A percentile compares a stretch with the other conserved stretches of the same genome.
phyloP scores from a whole-genome alignment of 2,797 vertebrate species.

The Thaleichthys pacificus region DNA sequence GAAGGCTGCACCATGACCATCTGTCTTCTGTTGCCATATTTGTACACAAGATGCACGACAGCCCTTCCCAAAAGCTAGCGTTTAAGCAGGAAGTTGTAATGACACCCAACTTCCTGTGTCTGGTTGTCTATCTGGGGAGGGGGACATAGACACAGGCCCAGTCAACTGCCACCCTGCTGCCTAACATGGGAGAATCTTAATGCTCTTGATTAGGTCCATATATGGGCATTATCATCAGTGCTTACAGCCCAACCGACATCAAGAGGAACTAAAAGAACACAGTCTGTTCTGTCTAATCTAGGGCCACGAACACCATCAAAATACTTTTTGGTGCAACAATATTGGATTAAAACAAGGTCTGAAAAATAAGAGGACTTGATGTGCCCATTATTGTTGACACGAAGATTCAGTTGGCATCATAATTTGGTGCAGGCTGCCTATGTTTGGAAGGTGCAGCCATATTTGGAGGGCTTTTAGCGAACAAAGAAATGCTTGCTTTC shows the following conservation, averaged over 20 bases:
- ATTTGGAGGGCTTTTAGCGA: conserved; percentile 37
- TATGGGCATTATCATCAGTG: neutral
- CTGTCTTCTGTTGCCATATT: conserved; percentile 75
- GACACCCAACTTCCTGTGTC: conserved; percentile 66
- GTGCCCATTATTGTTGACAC: neutral
- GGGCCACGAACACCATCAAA: neutral
- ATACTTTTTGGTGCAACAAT: neutral
- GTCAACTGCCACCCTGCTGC: neutral
- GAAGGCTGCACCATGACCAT: conserved; percentile 57
- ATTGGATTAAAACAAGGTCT: too few relatives aligned
- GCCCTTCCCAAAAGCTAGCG: conserved; percentile 34
- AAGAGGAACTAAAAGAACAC: neutral
- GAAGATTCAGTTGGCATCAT: conserved; percentile 32
- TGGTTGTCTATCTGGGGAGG: conserved; percentile 6
- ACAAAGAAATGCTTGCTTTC: conserved; percentile 41
- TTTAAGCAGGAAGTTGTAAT: conserved; percentile 70
- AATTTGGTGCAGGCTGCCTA: conserved; percentile 24
- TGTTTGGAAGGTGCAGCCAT: conserved; percentile 38
- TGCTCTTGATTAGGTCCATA: conserved; percentile 1
- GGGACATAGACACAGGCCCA: conserved; percentile 9
- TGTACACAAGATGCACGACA: conserved; percentile 60
- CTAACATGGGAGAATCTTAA: neutral
- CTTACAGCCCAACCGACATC: neutral
- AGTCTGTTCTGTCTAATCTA: neutral
- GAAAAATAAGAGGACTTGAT: neutral